These are phyloP conservation scores for Psylliodes chrysocephalus DNA, from an alignment of 2,888 invertebrate species.

Conservation along the genomic window DNA sequence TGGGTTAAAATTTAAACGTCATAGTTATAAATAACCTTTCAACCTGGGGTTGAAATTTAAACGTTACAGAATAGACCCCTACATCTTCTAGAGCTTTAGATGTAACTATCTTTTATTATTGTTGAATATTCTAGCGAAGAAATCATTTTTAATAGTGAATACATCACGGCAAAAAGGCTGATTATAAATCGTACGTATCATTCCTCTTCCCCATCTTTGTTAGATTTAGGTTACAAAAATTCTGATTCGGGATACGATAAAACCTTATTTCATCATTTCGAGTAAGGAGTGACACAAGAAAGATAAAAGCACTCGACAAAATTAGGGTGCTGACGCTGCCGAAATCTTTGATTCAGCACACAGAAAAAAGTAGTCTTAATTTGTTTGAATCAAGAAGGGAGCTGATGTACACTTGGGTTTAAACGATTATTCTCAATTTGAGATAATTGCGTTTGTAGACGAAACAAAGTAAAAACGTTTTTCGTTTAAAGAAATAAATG, in stretches of 20 bases:
- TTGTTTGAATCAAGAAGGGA: background rate
- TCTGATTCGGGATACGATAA: background rate
- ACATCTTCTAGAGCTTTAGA: no score
- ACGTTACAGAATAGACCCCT: no score
- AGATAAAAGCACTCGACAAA: background rate
- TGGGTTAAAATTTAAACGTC: no score
- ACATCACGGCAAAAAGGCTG: no score
- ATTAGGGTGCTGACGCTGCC: background rate
- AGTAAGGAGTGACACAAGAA: background rate
- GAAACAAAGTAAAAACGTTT: background rate
- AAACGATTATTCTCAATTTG: background rate
- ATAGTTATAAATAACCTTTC: no score
- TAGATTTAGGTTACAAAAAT: background rate
- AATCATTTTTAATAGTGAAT: no score
- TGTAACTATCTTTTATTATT: no score
- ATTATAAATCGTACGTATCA: no score
- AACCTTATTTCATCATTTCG: background rate
- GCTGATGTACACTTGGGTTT: background rate
- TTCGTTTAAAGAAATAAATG: background rate
- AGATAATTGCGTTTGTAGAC: background rate
- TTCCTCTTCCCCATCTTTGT: no score
- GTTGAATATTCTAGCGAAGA: no score
- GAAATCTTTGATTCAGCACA: background rate
- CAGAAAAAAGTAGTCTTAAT: background rate
- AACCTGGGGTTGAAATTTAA: no score